Evolutionary conservation across 2,888 invertebrate genomes (phyloP), one percentile per base, ranked within the genome.

Genomic region (Eupithecia dodoneata): DNA sequence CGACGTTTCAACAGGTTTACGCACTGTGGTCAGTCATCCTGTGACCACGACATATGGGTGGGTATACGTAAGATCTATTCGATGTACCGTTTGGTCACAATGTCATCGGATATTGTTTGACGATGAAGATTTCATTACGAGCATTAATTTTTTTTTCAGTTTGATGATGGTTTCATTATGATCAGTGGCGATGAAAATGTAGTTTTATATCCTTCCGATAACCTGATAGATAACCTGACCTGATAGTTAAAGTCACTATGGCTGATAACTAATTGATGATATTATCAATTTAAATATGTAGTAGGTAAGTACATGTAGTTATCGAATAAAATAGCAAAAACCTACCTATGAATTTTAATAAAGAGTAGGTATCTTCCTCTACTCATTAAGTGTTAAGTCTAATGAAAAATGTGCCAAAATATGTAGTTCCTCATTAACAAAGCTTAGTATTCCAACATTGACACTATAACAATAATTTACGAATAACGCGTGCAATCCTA

Each of bases 391-490:
- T 15, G 15, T 55, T n/a, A 7, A 55, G n/a, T 55, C n/a, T n/a
- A 59, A 18, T 59, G n/a, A n/a, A 18, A 59, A 59, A n/a, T 59
- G 18, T 59, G 9, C 1, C 7, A 63, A 59, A 18, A 15, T 6
- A 41, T 41, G 41, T 7, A 13, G 15, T 10, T 42, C 42, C 41
- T 42, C 15, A 67, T 18, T 3, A 59, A 9, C 9, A 45, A 42
- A 67, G 67, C 63, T 63, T 10, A 18, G 10, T 44, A n/a, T 44
- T 45, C 45, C 42, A 45, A 15, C 67, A 44, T 70, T 47, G 66
- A 45, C 69, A 45, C 45, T 4, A 47, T 47, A 69, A n/a, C 30
- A 70, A 70, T 70, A 70, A 70, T 47, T 70, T 45, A 47, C 70
- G 12, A 70, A 70, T 70, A 70, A 70, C 70, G 12, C 30, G 30